phyloP scores from a whole-genome alignment of 2,888 invertebrate species.

The Drosophila lutescens region DNA sequence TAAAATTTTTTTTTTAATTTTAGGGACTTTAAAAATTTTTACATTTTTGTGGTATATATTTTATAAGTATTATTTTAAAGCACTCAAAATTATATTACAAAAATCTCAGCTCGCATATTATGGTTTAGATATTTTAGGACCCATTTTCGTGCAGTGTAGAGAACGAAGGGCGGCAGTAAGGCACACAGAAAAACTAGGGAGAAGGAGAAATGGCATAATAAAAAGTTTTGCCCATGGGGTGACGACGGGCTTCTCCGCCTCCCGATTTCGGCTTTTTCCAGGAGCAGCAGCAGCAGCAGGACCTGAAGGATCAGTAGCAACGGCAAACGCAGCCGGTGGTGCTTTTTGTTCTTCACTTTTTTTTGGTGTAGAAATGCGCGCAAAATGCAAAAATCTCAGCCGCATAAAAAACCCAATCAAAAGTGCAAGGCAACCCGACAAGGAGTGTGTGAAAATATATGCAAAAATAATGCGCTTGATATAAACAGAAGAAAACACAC shows the following conservation, averaged over 20 bases:
- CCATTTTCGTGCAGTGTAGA: constrained; percentile 6
- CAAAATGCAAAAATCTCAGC: constrained; percentile 74
- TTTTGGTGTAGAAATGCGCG: constrained; percentile 72
- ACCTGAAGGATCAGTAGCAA: constrained; percentile 41
- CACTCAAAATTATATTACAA: background rate
- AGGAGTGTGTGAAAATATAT: constrained; percentile 49
- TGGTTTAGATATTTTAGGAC: too few relatives aligned
- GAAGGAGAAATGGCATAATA: constrained; percentile 60
- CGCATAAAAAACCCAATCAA: constrained; percentile 57
- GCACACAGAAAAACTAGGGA: constrained; percentile 42
- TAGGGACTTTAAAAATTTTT: too few relatives aligned
- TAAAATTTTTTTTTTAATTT: too few relatives aligned
- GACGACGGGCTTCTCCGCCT: constrained; percentile 57
- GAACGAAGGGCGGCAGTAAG: constrained; percentile 23
- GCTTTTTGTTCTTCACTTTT: constrained; percentile 55
- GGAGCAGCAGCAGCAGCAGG: constrained; percentile 28
- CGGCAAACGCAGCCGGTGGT: constrained; percentile 60
- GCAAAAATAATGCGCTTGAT: constrained; percentile 61
- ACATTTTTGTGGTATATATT: too few relatives aligned
- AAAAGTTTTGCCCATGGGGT: constrained; percentile 72
- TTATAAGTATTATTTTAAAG: too few relatives aligned
- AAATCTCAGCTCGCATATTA: background rate
- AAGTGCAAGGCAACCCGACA: constrained; percentile 60
- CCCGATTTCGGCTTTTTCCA: constrained; percentile 20
- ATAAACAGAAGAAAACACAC: constrained; percentile 38